phyloP scores from a whole-genome alignment of 2,888 invertebrate genomes.

The Campaea margaritaria region DNA sequence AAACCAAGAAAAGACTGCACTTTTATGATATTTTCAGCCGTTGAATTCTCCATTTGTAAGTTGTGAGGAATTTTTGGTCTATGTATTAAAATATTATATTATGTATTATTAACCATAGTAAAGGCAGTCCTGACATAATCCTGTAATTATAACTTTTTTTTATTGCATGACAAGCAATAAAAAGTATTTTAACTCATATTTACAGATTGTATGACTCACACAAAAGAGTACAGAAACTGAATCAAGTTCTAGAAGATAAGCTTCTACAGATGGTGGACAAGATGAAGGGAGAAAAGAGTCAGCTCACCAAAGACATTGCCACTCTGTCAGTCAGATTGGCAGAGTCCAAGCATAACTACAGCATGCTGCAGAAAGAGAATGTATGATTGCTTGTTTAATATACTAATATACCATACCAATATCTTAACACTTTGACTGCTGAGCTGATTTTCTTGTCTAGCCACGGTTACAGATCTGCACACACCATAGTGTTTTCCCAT shows the following conservation, averaged over 20 bases:
- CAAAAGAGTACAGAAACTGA: conserved; percentile 96
- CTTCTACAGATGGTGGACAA: conserved; percentile 95
- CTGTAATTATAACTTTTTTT: background rate
- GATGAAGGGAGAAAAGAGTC: conserved; percentile 95
- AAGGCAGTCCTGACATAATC: no score
- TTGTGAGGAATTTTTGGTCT: no score
- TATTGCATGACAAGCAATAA: background rate
- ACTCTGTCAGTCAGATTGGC: conserved; percentile 93
- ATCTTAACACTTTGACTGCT: no score
- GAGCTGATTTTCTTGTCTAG: no score
- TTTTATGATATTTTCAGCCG: no score
- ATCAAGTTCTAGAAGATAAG: conserved; percentile 97
- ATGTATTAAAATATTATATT: no score
- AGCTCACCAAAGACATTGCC: conserved; percentile 94
- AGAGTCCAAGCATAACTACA: conserved; percentile 93
- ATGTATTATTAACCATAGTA: no score
- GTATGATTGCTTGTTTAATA: conserved; percentile 76
- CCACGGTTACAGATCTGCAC: no score
- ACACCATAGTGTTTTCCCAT: no score
- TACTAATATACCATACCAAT: no score
- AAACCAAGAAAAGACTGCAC: background rate
- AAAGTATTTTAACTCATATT: conserved; percentile 21
- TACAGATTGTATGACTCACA: conserved; percentile 95
- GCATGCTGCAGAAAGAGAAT: conserved; percentile 94
- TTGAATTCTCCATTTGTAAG: no score